Conservation (phyloP, 2,888 invertebrate genomes). For the Xestia xanthographa region DNA sequence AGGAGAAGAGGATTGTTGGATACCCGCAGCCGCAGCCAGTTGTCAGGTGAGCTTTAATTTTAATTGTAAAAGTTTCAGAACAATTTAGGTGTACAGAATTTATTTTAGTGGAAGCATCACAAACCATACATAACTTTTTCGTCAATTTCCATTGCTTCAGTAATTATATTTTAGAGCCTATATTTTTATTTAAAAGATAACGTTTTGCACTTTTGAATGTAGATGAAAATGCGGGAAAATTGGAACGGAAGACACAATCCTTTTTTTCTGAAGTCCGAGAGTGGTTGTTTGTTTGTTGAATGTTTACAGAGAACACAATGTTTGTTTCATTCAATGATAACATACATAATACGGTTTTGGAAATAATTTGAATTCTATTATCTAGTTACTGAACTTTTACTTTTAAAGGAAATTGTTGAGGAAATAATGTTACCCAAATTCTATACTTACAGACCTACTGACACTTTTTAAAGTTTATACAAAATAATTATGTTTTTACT, state of each 20-base stretch:
- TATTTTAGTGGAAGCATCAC: background rate
- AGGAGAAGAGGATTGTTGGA: conserved; percentile 81
- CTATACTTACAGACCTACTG: background rate
- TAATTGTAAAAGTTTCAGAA: conserved; percentile 16
- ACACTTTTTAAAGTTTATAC: background rate
- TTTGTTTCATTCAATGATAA: background rate
- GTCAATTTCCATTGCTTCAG: background rate
- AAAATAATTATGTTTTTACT: background rate
- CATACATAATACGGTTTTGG: background rate
- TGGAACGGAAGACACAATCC: background rate
- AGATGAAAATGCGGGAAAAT: conserved; percentile 1
- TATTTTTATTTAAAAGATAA: background rate
- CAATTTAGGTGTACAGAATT: background rate
- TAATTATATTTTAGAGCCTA: background rate
- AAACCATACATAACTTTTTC: background rate
- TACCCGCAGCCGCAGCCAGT: conserved; percentile 74
- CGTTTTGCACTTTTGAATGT: background rate
- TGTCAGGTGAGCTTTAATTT: conserved; percentile 77
- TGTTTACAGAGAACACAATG: background rate
- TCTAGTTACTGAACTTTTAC: background rate
- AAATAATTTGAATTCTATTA: background rate
- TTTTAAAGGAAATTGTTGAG: background rate
- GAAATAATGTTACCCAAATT: background rate
- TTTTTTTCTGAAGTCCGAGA: background rate
- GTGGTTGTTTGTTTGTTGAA: background rate